Evolutionary conservation across 2,797 vertebrate species (phyloP).

Genomic region (Euphonia xanthogaster): DNA sequence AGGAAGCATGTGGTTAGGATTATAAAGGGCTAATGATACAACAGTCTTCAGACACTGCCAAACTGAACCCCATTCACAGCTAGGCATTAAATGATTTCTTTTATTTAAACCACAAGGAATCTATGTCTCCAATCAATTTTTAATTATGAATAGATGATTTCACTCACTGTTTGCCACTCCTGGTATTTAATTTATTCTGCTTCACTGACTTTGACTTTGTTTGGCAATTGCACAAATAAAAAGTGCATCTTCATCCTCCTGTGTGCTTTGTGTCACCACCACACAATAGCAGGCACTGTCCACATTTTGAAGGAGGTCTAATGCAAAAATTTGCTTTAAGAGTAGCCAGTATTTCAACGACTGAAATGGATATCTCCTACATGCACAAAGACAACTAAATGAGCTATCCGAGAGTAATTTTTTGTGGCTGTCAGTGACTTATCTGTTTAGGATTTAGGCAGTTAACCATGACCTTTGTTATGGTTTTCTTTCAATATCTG

Average conservation of each 20-base stretch:
- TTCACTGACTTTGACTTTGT: neutral
- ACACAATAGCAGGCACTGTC: neutral
- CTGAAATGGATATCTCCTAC: neutral
- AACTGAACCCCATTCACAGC: neutral
- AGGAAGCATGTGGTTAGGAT: neutral
- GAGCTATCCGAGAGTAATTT: neutral
- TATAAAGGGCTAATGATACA: neutral
- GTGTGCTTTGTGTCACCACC: neutral
- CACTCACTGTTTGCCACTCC: neutral
- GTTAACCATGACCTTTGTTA: neutral
- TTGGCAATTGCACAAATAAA: neutral
- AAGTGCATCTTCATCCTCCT: neutral
- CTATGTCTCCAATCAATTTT: neutral
- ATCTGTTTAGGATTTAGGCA: neutral
- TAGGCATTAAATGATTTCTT: neutral
- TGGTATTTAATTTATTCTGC: neutral
- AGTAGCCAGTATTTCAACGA: neutral
- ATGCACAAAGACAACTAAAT: neutral
- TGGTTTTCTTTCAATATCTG: neutral
- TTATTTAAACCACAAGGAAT: neutral
- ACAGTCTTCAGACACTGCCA: neutral
- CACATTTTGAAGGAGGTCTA: neutral
- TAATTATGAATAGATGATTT: neutral
- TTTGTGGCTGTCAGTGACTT: neutral
- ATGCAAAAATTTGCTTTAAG: neutral